Percentiles rank a stretch among this genome's conserved stretches.
These are phyloP conservation scores for Holacanthella duospinosa DNA, from an alignment of 2,888 invertebrate species.

Conservation along the genomic window DNA sequence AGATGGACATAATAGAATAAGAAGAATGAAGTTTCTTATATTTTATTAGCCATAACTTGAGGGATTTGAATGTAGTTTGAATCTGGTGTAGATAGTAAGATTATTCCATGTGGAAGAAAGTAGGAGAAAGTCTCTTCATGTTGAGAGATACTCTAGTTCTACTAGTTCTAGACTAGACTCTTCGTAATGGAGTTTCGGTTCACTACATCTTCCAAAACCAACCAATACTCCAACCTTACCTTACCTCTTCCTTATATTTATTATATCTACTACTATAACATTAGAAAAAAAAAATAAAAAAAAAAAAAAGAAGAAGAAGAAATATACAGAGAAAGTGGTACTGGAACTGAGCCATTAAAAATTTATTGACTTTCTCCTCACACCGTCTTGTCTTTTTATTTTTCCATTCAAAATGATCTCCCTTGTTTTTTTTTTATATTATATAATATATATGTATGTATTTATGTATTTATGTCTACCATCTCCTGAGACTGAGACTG, in stretches of 20 bases:
- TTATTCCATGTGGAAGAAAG: not conserved
- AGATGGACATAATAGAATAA: no score
- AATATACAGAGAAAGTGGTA: no score
- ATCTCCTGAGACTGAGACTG: no score
- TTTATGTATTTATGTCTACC: no score
- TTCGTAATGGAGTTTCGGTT: conserved; percentile 4
- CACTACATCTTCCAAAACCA: not conserved
- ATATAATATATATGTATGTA: not conserved
- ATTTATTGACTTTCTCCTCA: conserved; percentile 17
- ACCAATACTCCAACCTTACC: not conserved
- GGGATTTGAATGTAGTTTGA: not conserved
- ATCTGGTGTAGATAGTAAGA: not conserved
- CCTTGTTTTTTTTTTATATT: not conserved
- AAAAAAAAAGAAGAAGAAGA: conserved; percentile 10
- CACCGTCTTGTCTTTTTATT: not conserved
- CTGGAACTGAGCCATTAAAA: conserved; percentile 19
- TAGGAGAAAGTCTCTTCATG: not conserved
- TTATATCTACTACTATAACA: not conserved
- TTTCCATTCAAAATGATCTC: no score
- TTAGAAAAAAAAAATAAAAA: no score
- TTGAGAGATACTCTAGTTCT: not conserved
- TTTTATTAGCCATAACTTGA: not conserved
- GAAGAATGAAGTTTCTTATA: no score
- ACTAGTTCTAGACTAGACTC: no score
- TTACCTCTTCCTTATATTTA: not conserved